These are phyloP conservation scores for Lichenostomus cassidix DNA, from an alignment of 2,113 vertebrate species.

Conservation along the genomic window DNA sequence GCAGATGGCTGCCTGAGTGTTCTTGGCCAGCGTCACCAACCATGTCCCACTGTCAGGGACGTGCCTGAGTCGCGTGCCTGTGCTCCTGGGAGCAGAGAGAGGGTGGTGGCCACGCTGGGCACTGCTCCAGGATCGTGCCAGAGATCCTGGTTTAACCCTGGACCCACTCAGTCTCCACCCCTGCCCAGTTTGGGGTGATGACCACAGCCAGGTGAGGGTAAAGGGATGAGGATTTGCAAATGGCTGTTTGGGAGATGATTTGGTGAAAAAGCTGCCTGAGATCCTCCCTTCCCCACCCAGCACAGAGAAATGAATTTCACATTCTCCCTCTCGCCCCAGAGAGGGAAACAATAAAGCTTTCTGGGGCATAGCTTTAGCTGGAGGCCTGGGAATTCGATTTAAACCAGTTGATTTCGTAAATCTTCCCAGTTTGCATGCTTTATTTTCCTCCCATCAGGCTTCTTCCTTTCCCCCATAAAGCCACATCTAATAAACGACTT, in stretches of 20 bases:
- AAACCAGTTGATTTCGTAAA: not conserved
- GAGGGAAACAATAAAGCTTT: not conserved
- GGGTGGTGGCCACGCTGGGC: not conserved
- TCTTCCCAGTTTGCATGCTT: not conserved
- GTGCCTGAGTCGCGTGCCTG: not conserved
- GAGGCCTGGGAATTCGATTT: not conserved
- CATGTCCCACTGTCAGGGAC: rapidly evolving
- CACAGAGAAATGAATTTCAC: not conserved
- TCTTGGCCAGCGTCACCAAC: rapidly evolving
- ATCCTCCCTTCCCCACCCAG: not conserved
- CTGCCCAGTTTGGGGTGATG: not conserved
- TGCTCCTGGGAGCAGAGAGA: rapidly evolving
- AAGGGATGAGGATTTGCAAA: not conserved
- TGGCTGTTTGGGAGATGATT: not conserved
- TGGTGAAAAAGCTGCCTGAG: not conserved
- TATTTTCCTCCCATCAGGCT: not conserved
- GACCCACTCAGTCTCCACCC: rapidly evolving
- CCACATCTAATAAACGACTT: not conserved
- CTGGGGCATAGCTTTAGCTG: not conserved
- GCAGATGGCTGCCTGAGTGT: not conserved
- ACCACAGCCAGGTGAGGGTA: not conserved
- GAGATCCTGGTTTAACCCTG: not conserved
- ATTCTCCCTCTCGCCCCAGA: not conserved
- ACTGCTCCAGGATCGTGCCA: not conserved
- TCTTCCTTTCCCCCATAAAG: not conserved